Conservation (phyloP, 2,888 invertebrate genomes). For the Trichogramma evanescens region DNA sequence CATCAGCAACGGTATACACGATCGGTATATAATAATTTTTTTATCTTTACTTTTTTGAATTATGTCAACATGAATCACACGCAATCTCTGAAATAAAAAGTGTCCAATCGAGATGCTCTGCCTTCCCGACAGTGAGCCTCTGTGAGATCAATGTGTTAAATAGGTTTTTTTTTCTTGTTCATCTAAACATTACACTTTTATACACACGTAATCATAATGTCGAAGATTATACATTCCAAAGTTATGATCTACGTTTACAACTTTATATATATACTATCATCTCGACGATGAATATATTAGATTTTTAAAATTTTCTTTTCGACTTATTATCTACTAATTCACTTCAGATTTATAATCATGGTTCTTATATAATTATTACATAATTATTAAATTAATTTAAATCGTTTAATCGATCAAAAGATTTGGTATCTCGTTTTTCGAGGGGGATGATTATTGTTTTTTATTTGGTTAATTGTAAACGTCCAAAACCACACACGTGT, state of each 20-base stretch:
- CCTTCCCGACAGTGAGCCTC: slow-evolving; percentile 4
- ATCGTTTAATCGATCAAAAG: slow-evolving; percentile 16
- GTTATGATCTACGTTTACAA: slow-evolving; percentile 5
- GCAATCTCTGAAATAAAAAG: too few species aligned
- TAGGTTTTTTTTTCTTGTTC: neutral
- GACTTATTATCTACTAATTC: slow-evolving; percentile 2
- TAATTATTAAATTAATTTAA: slow-evolving; percentile 1
- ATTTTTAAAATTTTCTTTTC: neutral
- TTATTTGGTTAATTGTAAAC: too few species aligned
- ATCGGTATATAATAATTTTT: too few species aligned
- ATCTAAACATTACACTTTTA: slow-evolving; percentile 24
- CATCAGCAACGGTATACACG: too few species aligned
- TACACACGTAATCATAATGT: slow-evolving; percentile 16
- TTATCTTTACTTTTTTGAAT: too few species aligned
- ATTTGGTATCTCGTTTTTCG: slow-evolving; percentile 21
- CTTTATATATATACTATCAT: slow-evolving; percentile 7
- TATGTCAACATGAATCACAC: too few species aligned
- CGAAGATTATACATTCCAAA: slow-evolving; percentile 15
- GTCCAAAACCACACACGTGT: too few species aligned
- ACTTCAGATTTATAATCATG: slow-evolving; percentile 4
- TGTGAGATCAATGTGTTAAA: slow-evolving; percentile 23
- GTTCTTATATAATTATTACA: neutral
- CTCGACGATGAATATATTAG: slow-evolving; percentile 9
- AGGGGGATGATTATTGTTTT: neutral
- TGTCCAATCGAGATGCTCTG: too few species aligned